Evolutionary conservation across 2,888 invertebrate species (phyloP), one percentile per base, ranked within the genome.

Genomic region (Cephus runcator): DNA sequence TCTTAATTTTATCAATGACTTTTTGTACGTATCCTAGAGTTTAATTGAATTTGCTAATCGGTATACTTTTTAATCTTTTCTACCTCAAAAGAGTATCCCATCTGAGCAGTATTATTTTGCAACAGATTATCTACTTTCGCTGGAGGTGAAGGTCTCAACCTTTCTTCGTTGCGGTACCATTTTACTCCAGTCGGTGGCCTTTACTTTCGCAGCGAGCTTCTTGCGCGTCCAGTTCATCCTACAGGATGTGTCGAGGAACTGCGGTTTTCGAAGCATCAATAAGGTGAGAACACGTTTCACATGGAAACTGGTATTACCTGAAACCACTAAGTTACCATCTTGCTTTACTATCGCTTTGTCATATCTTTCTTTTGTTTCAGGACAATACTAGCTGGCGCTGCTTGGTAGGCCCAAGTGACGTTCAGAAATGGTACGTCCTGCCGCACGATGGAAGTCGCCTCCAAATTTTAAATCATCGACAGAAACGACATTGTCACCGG

Each of bases 371-470:
- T 76, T 81, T 73, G 69, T 84, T 86, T 71, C 82, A 89, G 89
- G 88, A 88, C 87, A 85, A 87, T 84, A 86, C 83, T 56, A 82
- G 86, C 90, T 90, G 90, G 89, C 89, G 88, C 87, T 88, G 85
- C 90, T 90, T 90, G 89, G 87, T 85, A 78, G 82, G 83, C 81
- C 87, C 88, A 90, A 90, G 90, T 87, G 86, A 87, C 85, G 89
- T 87, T 87, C 89, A 90, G 89, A 87, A 85, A 85, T 86, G 87
- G 85, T 85, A 86, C 87, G 86, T 89, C 87, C 87, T 85, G 77
- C 81, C 79, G 82, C 80, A 79, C 79, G 77, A 84, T 82, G 80
- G 77, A 81, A 81, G 81, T 79, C 82, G 82, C 79, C 83, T 79
- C 74, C 81, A 76, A 80, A 80, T 78, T 33, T 71, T 34, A 31